phyloP scores from a whole-genome alignment of 2,113 vertebrate species.

The Calypte anna region DNA sequence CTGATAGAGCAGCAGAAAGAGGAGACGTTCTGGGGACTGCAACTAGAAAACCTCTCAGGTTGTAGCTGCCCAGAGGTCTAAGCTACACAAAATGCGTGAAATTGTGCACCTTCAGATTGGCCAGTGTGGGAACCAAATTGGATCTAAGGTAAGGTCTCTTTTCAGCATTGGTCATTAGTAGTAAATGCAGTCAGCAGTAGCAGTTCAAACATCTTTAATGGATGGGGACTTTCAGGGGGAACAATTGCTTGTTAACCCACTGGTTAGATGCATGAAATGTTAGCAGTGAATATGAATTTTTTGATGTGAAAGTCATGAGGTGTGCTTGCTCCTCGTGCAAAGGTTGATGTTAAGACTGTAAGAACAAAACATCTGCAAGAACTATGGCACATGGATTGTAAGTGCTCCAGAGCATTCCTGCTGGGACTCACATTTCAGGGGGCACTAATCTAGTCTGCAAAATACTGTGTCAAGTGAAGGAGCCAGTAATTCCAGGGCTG shows the following conservation, averaged over 20 bases:
- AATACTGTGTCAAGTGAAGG: background rate
- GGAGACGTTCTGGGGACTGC: background rate
- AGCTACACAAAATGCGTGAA: slow-evolving; percentile 87
- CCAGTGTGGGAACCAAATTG: slow-evolving; percentile 98
- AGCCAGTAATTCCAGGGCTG: background rate
- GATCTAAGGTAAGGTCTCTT: slow-evolving; percentile 86
- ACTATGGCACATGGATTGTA: background rate
- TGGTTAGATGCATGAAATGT: background rate
- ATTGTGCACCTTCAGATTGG: slow-evolving; percentile 97
- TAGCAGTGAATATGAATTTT: background rate
- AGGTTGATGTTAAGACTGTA: background rate
- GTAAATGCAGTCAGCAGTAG: background rate
- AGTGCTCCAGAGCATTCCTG: background rate
- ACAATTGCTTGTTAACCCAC: background rate
- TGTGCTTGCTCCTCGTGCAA: background rate
- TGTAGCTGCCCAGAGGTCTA: background rate
- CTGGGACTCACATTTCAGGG: background rate
- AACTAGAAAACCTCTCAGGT: background rate
- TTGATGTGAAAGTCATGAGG: background rate
- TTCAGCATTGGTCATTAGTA: rapidly evolving
- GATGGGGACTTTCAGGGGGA: background rate
- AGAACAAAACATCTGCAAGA: background rate
- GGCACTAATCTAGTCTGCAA: background rate
- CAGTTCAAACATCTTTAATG: background rate
- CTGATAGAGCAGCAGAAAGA: slow-evolving; percentile 14